Conservation (phyloP, 2,113 vertebrate species). For the Pelmatolapia mariae region DNA sequence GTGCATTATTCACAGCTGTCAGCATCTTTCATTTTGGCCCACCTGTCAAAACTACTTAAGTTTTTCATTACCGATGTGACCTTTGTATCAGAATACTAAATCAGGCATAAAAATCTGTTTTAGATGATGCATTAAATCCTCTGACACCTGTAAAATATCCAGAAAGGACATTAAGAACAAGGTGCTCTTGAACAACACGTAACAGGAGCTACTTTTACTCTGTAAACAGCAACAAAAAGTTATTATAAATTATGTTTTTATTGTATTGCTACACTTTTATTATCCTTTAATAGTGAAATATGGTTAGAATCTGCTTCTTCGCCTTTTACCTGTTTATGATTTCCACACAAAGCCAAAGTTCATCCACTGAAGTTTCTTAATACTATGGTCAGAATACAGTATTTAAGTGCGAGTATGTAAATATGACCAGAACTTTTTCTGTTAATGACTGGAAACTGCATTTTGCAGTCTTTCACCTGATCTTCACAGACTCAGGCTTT, state of each 20-base stretch:
- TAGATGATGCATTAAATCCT: neutral
- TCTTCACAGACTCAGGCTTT: neutral
- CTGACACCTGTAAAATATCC: neutral
- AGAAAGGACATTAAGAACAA: neutral
- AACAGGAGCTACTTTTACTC: neutral
- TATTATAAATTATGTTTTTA: neutral
- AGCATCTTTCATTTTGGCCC: constrained; percentile 4
- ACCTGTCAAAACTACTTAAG: constrained; percentile 5
- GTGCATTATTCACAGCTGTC: constrained; percentile 21
- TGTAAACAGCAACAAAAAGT: neutral
- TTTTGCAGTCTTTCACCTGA: neutral
- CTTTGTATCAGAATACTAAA: constrained; percentile 4
- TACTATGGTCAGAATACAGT: neutral
- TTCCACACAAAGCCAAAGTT: neutral
- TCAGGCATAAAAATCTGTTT: neutral
- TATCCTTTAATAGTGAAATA: neutral
- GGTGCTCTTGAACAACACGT: neutral
- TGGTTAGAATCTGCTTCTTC: neutral
- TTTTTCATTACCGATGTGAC: neutral
- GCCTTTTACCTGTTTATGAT: neutral
- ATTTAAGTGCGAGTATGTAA: neutral
- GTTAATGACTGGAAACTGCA: neutral
- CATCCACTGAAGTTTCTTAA: neutral
- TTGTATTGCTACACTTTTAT: neutral
- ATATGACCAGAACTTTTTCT: neutral